Base-by-base conservation (phyloP, 2,888 invertebrate species). In the Xanthia togata region DNA sequence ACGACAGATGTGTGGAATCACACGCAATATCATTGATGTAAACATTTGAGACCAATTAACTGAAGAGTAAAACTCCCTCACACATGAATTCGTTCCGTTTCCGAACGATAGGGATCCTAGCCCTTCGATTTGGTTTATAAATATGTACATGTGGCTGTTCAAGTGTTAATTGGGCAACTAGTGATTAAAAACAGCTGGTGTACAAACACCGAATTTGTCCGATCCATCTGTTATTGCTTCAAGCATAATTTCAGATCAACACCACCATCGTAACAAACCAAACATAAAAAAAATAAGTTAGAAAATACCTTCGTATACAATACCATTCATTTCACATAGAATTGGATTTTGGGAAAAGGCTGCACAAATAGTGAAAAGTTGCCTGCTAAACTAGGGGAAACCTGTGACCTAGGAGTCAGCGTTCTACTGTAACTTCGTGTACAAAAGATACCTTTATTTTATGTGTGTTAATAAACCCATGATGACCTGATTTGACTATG, bases 51-150 rank as follows among this genome's bases (percentile, higher is more conserved):
- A 35, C 11, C 50, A 57, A 23, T 60, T 53, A n/a, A 35, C 67
- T 47, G 41, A 38, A 11, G n/a, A 68, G 26, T 73, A 38, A 35
- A 14, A 12, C n/a, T 74, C 41, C 63, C 31, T 53, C 44, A 31
- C 50, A 53, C n/a, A n/a, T 50, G 41, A 26, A 44, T 35, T 31
- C 38, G 35, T 65, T 70, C n/a, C 44, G 64, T 50, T 26, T 63
- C 35, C 14, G 44, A 67, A 47, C 47, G 55, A 26, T 11, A 41
- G 60, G 17, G 83, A 57, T 73, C 65, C 78, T 70, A 73, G 80
- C 70, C 84, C 70, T 71, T 79, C 74, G n/a, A 63, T 14, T 57
- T 47, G 17, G n/a, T 84, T 71, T 82, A 79, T 62, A 75, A 83
- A 84, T 83, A 53, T 23, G 23, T 53, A 84, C 41, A 63, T 35